phyloP scores from a whole-genome alignment of 2,113 vertebrate genomes.

The Pionites leucogaster region DNA sequence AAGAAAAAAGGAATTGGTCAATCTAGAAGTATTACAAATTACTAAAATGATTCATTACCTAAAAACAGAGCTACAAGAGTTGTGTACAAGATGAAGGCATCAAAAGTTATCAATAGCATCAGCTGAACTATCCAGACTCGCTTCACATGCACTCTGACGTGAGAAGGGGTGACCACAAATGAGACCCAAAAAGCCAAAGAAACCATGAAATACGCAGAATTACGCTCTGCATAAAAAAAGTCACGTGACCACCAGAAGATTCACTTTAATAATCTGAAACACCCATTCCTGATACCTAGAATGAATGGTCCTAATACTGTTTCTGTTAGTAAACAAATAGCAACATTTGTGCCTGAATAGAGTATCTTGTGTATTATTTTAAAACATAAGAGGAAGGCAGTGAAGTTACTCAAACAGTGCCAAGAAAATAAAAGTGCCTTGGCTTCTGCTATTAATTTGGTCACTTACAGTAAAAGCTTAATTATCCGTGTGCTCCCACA shows the following conservation, averaged over 20 bases:
- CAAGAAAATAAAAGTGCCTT: not conserved
- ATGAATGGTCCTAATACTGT: not conserved
- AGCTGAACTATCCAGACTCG: not conserved
- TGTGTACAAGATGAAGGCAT: not conserved
- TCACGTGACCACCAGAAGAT: not conserved
- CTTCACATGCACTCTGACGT: rapidly evolving
- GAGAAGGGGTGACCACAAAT: not conserved
- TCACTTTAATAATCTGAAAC: not conserved
- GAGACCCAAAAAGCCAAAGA: not conserved
- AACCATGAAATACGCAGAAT: not conserved
- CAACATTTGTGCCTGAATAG: not conserved
- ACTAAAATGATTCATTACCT: not conserved
- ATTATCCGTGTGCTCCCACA: not conserved
- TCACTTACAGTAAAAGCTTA: not conserved
- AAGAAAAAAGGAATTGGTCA: not conserved
- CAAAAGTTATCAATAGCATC: not conserved
- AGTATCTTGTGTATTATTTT: not conserved
- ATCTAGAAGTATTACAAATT: not conserved
- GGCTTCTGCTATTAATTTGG: not conserved
- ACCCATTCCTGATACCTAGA: not conserved
- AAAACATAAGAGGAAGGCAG: not conserved
- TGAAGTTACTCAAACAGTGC: not conserved
- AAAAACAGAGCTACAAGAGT: not conserved
- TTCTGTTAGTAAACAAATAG: not conserved
- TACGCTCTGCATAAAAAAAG: not conserved